Evolutionary conservation across 2,113 vertebrate species (phyloP).

Genomic region (mouse (Mus musculus)): GRCm39 chr15:102095001-102095500

Average conservation of each 20-base stretch:
- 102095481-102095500: conserved; percentile 86
- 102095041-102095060: too few species aligned
- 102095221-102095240: neutral
- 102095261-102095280: neutral
- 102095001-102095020: neutral
- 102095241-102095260: neutral
- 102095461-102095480: neutral
- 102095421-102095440: neutral
- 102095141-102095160: too few species aligned
- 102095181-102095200: neutral
- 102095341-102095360: neutral
- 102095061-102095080: too few species aligned
- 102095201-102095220: neutral
- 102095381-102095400: neutral
- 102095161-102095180: neutral
- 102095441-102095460: neutral
- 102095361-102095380: neutral
- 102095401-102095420: neutral
- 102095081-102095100: too few species aligned
- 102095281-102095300: neutral
- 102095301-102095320: too few species aligned
- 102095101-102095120: too few species aligned
- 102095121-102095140: too few species aligned
- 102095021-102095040: neutral
- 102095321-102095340: too few species aligned